Percentiles rank a stretch among this genome's conserved stretches.
These are phyloP conservation scores for Acronicta aceris DNA, from an alignment of 2,888 invertebrate species.

Conservation along the genomic window DNA sequence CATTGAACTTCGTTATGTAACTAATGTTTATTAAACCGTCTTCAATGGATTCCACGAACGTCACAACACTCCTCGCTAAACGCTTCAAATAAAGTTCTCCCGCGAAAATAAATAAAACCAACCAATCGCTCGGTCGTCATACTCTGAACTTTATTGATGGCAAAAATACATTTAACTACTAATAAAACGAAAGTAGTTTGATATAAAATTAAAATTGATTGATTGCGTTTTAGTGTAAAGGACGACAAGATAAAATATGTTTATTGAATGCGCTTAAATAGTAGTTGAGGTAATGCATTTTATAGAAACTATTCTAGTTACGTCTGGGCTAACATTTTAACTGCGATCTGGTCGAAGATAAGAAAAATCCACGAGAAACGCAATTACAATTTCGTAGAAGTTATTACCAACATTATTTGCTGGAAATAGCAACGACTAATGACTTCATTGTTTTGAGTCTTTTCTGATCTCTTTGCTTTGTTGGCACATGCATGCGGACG, in stretches of 20 bases:
- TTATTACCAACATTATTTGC: slow-evolving; percentile 58
- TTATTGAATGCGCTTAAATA: slow-evolving; percentile 21
- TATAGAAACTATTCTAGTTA: slow-evolving; percentile 20
- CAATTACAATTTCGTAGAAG: slow-evolving; percentile 54
- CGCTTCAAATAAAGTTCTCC: slow-evolving; percentile 38
- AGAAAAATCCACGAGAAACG: slow-evolving; percentile 42
- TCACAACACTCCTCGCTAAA: slow-evolving; percentile 27
- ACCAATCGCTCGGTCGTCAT: slow-evolving; percentile 47
- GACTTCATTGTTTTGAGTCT: slow-evolving; percentile 75
- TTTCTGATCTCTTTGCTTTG: slow-evolving; percentile 74
- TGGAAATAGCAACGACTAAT: slow-evolving; percentile 72
- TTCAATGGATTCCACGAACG: slow-evolving; percentile 50
- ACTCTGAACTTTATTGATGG: slow-evolving; percentile 55
- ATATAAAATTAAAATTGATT: slow-evolving; percentile 60
- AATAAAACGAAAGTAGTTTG: slow-evolving; percentile 55
- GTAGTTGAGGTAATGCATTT: slow-evolving; percentile 1
- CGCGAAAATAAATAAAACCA: slow-evolving; percentile 52
- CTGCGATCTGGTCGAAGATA: slow-evolving; percentile 29
- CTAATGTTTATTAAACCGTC: slow-evolving; percentile 43
- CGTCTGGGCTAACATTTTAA: slow-evolving; percentile 16
- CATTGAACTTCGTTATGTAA: slow-evolving; percentile 62
- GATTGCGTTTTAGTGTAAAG: slow-evolving; percentile 46
- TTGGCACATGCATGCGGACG: slow-evolving; percentile 86
- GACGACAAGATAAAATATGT: slow-evolving; percentile 42
- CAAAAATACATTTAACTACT: slow-evolving; percentile 58